Conservation (phyloP, 2,888 invertebrate genomes). For the Priocnemis perturbator region DNA sequence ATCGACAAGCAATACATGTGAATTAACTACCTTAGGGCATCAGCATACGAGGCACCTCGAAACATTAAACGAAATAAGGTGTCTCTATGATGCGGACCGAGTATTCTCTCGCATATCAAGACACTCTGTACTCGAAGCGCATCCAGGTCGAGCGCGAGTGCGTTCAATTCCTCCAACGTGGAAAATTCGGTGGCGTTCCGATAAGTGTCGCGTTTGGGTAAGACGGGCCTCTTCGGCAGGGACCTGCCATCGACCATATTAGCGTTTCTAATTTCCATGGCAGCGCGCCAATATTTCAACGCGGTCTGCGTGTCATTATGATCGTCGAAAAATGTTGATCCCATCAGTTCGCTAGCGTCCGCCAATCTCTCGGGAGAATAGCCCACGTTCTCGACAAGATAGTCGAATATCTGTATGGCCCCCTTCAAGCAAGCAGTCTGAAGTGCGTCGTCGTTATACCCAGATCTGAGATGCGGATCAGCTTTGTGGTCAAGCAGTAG, state of each 20-base stretch:
- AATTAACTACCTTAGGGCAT: slow-evolving; percentile 79
- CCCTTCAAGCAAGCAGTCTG: slow-evolving; percentile 91
- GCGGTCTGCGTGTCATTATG: slow-evolving; percentile 86
- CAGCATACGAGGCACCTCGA: slow-evolving; percentile 84
- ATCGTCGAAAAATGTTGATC: slow-evolving; percentile 92
- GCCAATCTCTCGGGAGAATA: slow-evolving; percentile 84
- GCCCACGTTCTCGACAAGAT: slow-evolving; percentile 78
- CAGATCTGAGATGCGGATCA: slow-evolving; percentile 84
- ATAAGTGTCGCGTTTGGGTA: slow-evolving; percentile 80
- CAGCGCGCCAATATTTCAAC: slow-evolving; percentile 87
- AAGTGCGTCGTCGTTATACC: slow-evolving; percentile 92
- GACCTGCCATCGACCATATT: slow-evolving; percentile 61
- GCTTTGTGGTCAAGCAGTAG: slow-evolving; percentile 88
- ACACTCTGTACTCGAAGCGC: slow-evolving; percentile 91
- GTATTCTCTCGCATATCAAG: slow-evolving; percentile 90
- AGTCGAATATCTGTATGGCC: slow-evolving; percentile 83
- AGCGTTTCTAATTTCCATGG: slow-evolving; percentile 80
- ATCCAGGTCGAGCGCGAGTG: slow-evolving; percentile 87
- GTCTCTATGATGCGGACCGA: slow-evolving; percentile 91
- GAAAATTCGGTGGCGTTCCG: slow-evolving; percentile 85
- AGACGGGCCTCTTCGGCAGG: slow-evolving; percentile 77
- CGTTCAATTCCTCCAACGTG: slow-evolving; percentile 83
- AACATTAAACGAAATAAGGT: slow-evolving; percentile 87
- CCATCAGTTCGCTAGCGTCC: slow-evolving; percentile 92
- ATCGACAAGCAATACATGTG: slow-evolving; percentile 1